phyloP scores from a whole-genome alignment of 2,113 vertebrate species.

The Synchiropus splendidus region DNA sequence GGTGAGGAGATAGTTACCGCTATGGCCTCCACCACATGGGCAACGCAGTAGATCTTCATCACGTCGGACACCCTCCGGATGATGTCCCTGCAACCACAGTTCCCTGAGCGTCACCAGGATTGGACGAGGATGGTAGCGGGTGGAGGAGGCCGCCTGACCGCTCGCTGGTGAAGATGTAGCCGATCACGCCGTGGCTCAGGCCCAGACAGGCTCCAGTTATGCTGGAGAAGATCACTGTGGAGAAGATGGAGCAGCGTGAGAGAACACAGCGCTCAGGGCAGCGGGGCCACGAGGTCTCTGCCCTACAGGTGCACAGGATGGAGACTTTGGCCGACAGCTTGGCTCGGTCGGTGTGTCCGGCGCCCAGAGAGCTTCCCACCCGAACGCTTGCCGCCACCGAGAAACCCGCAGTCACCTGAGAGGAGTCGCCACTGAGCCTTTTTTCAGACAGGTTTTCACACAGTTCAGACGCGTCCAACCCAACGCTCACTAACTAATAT shows the following conservation, averaged over 20 bases:
- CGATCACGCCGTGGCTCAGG: slow-evolving; percentile 62
- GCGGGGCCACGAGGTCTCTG: too few species aligned
- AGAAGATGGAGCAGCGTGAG: slow-evolving; percentile 10
- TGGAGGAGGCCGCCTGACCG: too few species aligned
- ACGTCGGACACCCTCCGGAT: slow-evolving; percentile 42
- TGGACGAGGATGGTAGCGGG: too few species aligned
- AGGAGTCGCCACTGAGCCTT: background rate
- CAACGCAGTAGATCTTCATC: slow-evolving; percentile 45
- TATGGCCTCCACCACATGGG: slow-evolving; percentile 46
- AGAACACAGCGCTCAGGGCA: background rate
- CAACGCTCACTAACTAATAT: too few species aligned
- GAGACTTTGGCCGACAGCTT: slow-evolving; percentile 64
- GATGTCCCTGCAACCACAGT: slow-evolving; percentile 39
- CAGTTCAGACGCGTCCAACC: too few species aligned
- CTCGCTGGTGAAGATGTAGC: slow-evolving; percentile 79
- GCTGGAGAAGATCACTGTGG: slow-evolving; percentile 63
- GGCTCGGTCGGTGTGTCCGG: slow-evolving; percentile 67
- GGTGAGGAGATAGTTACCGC: slow-evolving; percentile 29
- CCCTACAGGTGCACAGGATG: slow-evolving; percentile 67
- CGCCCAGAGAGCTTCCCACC: slow-evolving; percentile 80
- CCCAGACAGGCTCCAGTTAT: slow-evolving; percentile 52
- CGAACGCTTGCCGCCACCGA: slow-evolving; percentile 69
- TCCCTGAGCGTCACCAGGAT: too few species aligned
- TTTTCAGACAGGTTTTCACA: too few species aligned
- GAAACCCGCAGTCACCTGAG: slow-evolving; percentile 74